These are phyloP conservation scores for Parasteatoda lunata DNA, from an alignment of 2,888 invertebrate species.

Conservation along the genomic window DNA sequence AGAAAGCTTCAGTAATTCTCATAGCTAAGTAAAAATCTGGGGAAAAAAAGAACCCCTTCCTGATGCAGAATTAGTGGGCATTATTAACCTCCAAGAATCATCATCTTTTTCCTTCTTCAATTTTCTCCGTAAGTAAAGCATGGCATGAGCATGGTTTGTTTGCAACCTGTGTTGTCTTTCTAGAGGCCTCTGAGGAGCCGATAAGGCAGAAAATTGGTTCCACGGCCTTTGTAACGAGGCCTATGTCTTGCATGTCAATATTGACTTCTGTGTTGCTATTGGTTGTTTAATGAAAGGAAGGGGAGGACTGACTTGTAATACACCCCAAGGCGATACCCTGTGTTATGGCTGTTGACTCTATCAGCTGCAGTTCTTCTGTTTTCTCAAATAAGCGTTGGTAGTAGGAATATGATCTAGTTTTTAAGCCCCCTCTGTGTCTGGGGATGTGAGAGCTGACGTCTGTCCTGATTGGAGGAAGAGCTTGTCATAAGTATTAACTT, in stretches of 20 bases:
- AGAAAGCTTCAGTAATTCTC: too few relatives aligned
- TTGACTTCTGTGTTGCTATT: conserved; percentile 60
- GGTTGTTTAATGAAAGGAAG: conserved; percentile 54
- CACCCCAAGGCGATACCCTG: conserved; percentile 34
- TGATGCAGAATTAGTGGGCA: conserved; percentile 15
- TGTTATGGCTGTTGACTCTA: conserved; percentile 49
- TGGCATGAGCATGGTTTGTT: conserved; percentile 40
- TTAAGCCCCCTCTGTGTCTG: conserved; percentile 19
- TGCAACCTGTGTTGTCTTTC: conserved; percentile 53
- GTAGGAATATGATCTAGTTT: conserved; percentile 34
- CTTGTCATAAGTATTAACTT: background rate
- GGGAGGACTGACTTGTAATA: conserved; percentile 29
- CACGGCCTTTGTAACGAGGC: conserved; percentile 34
- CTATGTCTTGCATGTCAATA: conserved; percentile 59
- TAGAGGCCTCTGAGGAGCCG: conserved; percentile 22
- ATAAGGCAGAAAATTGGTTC: conserved; percentile 64
- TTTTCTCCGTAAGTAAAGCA: too few relatives aligned
- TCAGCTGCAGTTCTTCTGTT: conserved; percentile 14
- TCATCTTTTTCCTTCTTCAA: conserved; percentile 21
- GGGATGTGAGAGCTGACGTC: conserved; percentile 13
- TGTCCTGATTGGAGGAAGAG: conserved; percentile 9
- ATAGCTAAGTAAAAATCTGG: too few relatives aligned
- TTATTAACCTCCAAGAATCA: conserved; percentile 26
- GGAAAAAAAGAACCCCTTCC: too few relatives aligned
- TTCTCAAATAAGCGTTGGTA: background rate